Conservation (phyloP, 2,888 invertebrate species). For the Morinoia aosen region DNA sequence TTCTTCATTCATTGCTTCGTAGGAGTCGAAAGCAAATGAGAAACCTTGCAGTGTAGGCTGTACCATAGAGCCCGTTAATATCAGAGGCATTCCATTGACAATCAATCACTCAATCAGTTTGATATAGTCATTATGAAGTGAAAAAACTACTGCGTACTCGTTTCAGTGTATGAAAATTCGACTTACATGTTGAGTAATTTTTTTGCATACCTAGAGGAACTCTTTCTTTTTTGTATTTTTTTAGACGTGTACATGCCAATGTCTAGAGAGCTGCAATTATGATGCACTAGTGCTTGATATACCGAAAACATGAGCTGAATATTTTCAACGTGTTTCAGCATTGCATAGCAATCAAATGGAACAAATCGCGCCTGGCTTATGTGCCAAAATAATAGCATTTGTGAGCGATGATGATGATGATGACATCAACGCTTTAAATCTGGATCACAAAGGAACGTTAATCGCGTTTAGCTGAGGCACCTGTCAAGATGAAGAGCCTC, state of each 20-base stretch:
- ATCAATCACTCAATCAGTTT: background rate
- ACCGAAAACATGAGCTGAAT: background rate
- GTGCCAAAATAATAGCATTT: too few species aligned
- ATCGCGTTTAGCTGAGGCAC: background rate
- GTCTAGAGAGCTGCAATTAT: background rate
- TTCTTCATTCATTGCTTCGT: background rate
- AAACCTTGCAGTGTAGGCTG: background rate
- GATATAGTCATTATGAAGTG: too few species aligned
- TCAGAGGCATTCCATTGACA: background rate
- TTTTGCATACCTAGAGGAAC: too few species aligned
- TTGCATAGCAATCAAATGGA: too few species aligned
- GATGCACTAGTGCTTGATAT: background rate
- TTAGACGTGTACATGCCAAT: background rate
- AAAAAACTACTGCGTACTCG: too few species aligned
- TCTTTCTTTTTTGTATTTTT: too few species aligned
- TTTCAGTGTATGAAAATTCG: too few species aligned
- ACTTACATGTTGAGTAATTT: too few species aligned
- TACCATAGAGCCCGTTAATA: background rate
- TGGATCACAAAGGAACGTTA: background rate
- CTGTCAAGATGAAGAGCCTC: slow-evolving; percentile 5
- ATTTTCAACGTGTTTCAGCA: too few species aligned
- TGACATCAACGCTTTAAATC: background rate
- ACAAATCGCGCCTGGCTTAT: too few species aligned
- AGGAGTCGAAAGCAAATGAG: background rate
- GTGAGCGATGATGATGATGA: background rate